Conservation (phyloP, 2,888 invertebrate genomes). For the Chironomus tentans region DNA sequence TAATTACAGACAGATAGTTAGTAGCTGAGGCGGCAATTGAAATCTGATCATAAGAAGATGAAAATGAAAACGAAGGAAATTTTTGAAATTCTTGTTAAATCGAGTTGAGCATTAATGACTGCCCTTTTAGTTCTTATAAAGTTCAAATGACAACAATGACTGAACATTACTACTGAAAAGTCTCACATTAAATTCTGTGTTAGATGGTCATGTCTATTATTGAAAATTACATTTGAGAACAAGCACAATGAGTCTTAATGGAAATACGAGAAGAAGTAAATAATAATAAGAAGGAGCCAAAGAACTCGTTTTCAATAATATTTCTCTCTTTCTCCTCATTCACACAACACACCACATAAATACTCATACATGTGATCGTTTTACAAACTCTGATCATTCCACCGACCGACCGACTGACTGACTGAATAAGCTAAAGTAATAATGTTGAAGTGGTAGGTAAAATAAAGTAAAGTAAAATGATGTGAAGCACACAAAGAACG, state of each 20-base stretch:
- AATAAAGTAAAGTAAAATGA: not conserved
- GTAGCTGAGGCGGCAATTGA: not conserved
- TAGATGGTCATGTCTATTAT: not conserved
- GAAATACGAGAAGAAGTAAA: not conserved
- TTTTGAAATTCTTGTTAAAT: not conserved
- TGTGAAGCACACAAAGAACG: not conserved
- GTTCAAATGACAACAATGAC: not conserved
- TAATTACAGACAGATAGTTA: not conserved
- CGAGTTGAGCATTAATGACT: not conserved
- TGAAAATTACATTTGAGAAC: not conserved
- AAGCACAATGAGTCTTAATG: too few species aligned
- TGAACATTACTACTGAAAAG: not conserved
- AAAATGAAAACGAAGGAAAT: not conserved
- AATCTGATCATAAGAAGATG: not conserved
- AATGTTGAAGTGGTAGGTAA: too few species aligned
- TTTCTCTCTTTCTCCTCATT: not conserved
- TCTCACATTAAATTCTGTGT: not conserved
- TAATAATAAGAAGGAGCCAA: not conserved
- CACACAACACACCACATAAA: not conserved
- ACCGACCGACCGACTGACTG: not conserved
- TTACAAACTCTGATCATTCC: not conserved
- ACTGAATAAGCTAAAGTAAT: not conserved
- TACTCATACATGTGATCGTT: too few species aligned
- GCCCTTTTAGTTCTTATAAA: not conserved
- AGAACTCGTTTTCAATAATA: not conserved